These are phyloP conservation scores for Trididemnum miniatum DNA, from an alignment of 23 tunicate genomes.

Conservation along the genomic window DNA sequence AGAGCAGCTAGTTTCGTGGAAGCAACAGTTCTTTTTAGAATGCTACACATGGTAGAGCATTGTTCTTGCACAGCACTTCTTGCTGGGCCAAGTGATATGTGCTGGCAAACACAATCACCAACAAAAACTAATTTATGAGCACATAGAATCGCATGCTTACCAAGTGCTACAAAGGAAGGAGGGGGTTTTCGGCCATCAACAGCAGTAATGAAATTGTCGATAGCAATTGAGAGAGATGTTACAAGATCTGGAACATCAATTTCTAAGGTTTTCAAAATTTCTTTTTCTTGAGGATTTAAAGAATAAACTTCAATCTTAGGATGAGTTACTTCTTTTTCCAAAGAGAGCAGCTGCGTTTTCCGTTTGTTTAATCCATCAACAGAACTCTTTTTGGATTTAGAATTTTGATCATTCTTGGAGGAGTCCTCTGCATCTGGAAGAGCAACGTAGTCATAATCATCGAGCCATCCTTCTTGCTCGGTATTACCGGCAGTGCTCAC, in stretches of 20 bases:
- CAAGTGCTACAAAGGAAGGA: constrained; percentile 70
- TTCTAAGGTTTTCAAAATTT: constrained; percentile 24
- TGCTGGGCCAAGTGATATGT: constrained; percentile 20
- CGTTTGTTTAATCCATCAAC: constrained; percentile 56
- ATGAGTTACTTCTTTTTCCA: constrained; percentile 25
- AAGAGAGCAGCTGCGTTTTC: constrained; percentile 39
- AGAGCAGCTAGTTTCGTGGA: constrained; percentile 68
- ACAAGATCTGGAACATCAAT: constrained; percentile 61
- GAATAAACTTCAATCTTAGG: not conserved
- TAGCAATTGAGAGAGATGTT: constrained; percentile 46
- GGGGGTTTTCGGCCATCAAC: constrained; percentile 68
- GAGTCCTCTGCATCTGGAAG: constrained; percentile 55
- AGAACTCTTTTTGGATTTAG: not conserved
- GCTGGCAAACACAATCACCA: constrained; percentile 66
- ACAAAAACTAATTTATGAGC: constrained; percentile 87
- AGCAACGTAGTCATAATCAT: constrained; percentile 95
- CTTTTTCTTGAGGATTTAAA: constrained; percentile 19
- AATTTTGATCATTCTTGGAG: not conserved
- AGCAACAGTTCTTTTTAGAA: constrained; percentile 62
- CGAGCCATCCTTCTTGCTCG: constrained; percentile 72
- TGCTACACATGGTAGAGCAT: constrained; percentile 53
- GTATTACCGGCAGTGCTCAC: not conserved
- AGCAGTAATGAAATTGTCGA: constrained; percentile 44
- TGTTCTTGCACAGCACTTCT: constrained; percentile 46
- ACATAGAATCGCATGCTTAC: constrained; percentile 80